Conservation (phyloP, 2,888 invertebrate genomes). For the Zhuqinia jingwanae region DNA sequence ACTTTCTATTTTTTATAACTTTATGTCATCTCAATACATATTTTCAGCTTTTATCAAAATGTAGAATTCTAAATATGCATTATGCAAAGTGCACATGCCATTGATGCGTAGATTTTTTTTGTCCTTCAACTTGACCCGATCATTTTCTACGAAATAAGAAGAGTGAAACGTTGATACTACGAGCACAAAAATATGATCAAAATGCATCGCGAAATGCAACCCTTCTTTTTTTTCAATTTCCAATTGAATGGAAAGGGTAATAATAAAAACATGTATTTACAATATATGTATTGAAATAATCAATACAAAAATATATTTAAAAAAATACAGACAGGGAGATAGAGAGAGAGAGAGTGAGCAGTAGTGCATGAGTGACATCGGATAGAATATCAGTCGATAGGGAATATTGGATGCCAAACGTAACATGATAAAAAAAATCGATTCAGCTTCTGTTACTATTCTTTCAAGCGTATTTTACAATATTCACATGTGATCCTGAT, state of each 20-base stretch:
- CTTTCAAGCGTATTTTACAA: too few species aligned
- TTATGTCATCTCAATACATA: too few species aligned
- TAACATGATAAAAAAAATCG: too few species aligned
- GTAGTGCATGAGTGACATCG: constrained; percentile 1
- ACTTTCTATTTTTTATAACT: too few species aligned
- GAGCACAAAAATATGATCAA: constrained; percentile 12
- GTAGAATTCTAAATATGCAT: too few species aligned
- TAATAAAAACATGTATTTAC: too few species aligned
- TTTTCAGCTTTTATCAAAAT: too few species aligned
- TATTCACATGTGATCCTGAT: too few species aligned
- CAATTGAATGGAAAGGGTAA: constrained; percentile 28
- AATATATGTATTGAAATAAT: constrained; percentile 14
- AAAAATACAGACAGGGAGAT: too few species aligned
- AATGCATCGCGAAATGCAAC: constrained; percentile 30
- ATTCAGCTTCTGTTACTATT: too few species aligned
- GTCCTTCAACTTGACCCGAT: neutral
- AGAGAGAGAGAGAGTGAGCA: neutral
- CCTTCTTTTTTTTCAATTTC: constrained; percentile 32
- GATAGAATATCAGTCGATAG: neutral
- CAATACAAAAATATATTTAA: neutral
- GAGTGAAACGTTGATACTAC: too few species aligned
- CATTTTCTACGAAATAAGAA: neutral
- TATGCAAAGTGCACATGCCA: too few species aligned
- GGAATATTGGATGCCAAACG: neutral
- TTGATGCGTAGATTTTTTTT: neutral